A percentile compares a stretch with the other conserved stretches of the same genome.
Conservation (phyloP, 2,113 vertebrate species). For the Hydrochoerus hydrochaeris region DNA sequence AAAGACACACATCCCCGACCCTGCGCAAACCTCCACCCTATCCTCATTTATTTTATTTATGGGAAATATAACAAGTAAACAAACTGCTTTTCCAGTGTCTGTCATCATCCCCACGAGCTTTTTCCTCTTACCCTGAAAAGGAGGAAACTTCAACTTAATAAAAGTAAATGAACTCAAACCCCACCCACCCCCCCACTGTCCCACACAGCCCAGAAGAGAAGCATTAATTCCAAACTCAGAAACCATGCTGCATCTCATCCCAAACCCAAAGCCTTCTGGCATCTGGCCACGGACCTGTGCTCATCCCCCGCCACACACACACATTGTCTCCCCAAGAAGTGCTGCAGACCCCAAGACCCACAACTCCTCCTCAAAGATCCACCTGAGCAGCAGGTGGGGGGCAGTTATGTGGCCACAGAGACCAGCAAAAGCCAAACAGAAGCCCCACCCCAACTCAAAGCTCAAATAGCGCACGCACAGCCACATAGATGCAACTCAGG, state of each 20-base stretch:
- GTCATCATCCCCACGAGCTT: background rate
- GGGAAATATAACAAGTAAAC: background rate
- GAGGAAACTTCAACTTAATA: conserved; percentile 24
- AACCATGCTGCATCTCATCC: background rate
- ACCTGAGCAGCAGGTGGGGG: background rate
- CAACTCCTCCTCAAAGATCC: fast-evolving
- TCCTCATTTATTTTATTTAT: conserved; percentile 3
- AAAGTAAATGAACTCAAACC: conserved; percentile 24
- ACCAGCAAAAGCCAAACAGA: background rate
- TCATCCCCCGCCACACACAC: too few relatives aligned
- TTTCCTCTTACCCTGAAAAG: conserved; percentile 8
- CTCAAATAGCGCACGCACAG: fast-evolving
- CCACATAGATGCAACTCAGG: fast-evolving
- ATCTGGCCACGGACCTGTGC: fast-evolving
- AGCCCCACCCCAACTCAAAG: background rate
- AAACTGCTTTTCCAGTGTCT: background rate
- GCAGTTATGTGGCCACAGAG: background rate
- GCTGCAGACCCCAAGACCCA: fast-evolving
- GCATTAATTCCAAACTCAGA: background rate
- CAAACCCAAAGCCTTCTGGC: background rate
- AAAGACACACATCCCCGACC: background rate
- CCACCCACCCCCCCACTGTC: background rate
- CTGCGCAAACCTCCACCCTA: background rate
- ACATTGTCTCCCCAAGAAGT: fast-evolving
- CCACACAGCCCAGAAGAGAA: background rate